phyloP scores from a whole-genome alignment of 2,797 vertebrate genomes.

The Eospalax fontanierii region DNA sequence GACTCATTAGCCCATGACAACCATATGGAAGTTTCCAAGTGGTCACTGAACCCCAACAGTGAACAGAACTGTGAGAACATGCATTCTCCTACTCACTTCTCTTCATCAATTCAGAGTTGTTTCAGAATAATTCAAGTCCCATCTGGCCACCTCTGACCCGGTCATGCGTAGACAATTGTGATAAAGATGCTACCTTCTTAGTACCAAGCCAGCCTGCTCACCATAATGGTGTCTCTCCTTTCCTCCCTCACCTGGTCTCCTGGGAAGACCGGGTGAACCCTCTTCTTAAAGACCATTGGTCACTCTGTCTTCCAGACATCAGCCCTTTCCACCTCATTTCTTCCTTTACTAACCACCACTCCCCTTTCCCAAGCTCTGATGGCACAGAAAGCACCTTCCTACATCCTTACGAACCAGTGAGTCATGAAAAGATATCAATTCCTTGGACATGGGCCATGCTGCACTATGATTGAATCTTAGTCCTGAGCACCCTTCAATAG shows the following conservation, averaged over 20 bases:
- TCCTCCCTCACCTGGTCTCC: background rate
- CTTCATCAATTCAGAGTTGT: background rate
- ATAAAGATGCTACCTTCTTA: background rate
- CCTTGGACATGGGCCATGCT: background rate
- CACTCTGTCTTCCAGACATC: background rate
- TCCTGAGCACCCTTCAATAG: background rate
- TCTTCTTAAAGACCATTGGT: background rate
- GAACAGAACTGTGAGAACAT: background rate
- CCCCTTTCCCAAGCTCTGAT: background rate
- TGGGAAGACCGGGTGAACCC: background rate
- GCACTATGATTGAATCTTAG: background rate
- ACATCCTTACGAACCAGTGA: background rate
- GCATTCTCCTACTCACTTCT: background rate
- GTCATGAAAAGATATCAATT: background rate
- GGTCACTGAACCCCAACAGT: background rate
- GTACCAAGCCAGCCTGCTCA: background rate
- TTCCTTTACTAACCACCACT: fast-evolving
- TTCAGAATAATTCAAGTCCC: background rate
- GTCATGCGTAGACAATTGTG: fast-evolving
- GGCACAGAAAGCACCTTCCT: background rate
- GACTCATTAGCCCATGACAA: background rate
- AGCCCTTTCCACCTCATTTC: background rate
- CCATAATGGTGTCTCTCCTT: background rate
- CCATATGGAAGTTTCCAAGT: too few species aligned
- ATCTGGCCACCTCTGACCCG: background rate